Evolutionary conservation across 2,797 vertebrate genomes (phyloP).

Genomic region (Spea hammondii): DNA sequence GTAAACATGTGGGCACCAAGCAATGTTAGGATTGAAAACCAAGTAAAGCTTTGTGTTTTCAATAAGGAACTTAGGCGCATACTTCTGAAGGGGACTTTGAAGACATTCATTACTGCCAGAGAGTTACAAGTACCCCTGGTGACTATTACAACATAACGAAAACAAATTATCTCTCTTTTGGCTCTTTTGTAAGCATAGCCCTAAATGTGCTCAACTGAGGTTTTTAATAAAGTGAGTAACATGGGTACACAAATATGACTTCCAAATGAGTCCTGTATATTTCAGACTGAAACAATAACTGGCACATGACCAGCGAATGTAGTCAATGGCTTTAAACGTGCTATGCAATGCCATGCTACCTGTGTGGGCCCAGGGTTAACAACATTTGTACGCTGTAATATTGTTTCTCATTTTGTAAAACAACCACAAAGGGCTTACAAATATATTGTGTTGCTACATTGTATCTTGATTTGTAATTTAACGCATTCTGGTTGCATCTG

Average conservation of each 20-base stretch:
- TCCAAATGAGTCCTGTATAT: neutral
- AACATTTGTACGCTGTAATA: neutral
- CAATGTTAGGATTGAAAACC: no score
- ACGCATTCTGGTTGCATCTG: constrained; percentile 2
- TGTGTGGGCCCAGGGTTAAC: constrained; percentile 23
- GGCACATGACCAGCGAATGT: neutral
- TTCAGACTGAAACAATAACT: neutral
- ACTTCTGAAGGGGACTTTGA: no score
- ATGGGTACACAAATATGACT: neutral
- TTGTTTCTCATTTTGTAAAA: constrained; percentile 23
- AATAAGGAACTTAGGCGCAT: no score
- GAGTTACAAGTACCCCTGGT: no score
- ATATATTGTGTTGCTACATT: constrained; percentile 17
- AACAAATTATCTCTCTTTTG: no score
- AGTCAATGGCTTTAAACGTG: neutral
- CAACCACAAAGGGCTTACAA: constrained; percentile 9
- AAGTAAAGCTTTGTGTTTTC: no score
- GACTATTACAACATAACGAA: no score
- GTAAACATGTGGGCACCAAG: no score
- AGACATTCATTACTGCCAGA: no score
- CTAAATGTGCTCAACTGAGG: no score
- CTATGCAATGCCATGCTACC: constrained; percentile 4
- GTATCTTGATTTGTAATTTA: constrained; percentile 17
- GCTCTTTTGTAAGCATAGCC: no score
- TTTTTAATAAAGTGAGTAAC: neutral